phyloP scores from a whole-genome alignment of 2,113 vertebrate species.

The Patagioenas fasciata region DNA sequence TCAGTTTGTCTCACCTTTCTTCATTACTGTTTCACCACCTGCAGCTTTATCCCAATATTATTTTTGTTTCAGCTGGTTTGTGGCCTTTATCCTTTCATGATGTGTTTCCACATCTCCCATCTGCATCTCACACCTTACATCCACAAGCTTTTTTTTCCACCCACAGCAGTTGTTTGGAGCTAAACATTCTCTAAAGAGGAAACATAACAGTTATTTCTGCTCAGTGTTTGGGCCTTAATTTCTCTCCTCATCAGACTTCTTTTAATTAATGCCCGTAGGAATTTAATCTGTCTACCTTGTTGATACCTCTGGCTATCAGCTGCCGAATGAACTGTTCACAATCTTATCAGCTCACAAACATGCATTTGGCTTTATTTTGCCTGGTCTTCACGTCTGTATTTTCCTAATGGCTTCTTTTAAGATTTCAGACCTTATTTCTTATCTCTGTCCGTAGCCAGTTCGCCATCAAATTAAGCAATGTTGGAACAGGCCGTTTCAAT shows the following conservation, averaged over 20 bases:
- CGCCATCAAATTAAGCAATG: neutral
- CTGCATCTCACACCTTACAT: neutral
- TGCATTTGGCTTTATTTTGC: neutral
- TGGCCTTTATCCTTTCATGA: neutral
- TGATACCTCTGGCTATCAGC: conserved; percentile 57
- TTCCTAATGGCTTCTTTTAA: conserved; percentile 32
- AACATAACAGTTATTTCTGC: conserved; percentile 18
- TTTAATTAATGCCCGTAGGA: conserved; percentile 66
- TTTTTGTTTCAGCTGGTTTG: neutral
- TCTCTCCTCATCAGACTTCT: conserved; percentile 34
- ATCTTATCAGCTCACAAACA: conserved; percentile 30
- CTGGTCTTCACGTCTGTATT: neutral
- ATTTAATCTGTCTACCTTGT: conserved; percentile 57
- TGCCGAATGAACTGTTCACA: conserved; percentile 1
- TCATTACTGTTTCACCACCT: neutral
- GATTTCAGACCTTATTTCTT: conserved; percentile 12
- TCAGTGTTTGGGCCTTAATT: conserved; percentile 15
- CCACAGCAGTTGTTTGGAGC: neutral
- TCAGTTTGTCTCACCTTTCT: neutral
- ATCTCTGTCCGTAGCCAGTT: neutral
- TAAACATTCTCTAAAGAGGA: neutral
- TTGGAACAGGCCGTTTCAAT: neutral
- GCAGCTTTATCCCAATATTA: neutral
- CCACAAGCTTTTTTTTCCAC: neutral
- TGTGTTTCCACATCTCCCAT: neutral